A percentile compares a stretch with the other conserved stretches of the same genome.
These are phyloP conservation scores for Enteromius paludinosus DNA, from an alignment of 2,797 vertebrate genomes.

Conservation along the genomic window DNA sequence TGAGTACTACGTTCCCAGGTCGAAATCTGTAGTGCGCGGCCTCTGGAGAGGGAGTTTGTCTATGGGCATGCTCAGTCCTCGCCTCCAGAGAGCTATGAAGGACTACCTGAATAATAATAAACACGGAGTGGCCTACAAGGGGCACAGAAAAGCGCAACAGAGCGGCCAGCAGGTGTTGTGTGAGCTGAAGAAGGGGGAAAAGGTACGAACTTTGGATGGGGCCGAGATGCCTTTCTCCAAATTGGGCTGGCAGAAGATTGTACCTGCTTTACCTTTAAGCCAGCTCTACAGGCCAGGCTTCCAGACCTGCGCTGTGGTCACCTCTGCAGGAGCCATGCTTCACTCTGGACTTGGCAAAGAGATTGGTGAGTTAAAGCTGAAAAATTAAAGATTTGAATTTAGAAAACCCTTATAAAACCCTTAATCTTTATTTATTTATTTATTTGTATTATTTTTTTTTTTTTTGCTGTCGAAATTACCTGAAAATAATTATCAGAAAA, in stretches of 20 bases:
- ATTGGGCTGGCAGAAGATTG: conserved; percentile 87
- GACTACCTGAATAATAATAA: conserved; percentile 92
- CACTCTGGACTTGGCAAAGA: conserved; percentile 93
- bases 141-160: conserved; percentile 70
- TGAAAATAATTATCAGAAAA: not conserved
- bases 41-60: conserved; percentile 91
- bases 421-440: not conserved
- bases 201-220: conserved; percentile 88
- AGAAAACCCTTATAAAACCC: not conserved
- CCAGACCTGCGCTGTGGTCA: conserved; percentile 92
- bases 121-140: conserved; percentile 87
- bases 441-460: too few relatives aligned
- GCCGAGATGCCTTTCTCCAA: conserved; percentile 88
- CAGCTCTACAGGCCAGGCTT: conserved; percentile 77
- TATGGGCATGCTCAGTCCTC: conserved; percentile 87
- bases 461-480: not conserved
- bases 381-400: not conserved
- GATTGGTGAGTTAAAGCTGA: conserved; percentile 87
- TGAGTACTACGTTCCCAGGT: conserved; percentile 85
- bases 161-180: conserved; percentile 85
- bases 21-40: conserved; percentile 85
- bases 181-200: conserved; percentile 82
- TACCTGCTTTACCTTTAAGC: conserved; percentile 82
- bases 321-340: conserved; percentile 94
- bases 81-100: conserved; percentile 92